Base-by-base conservation (phyloP, 2,888 invertebrate species). In the Drosophila nr. perissopoda region DNA sequence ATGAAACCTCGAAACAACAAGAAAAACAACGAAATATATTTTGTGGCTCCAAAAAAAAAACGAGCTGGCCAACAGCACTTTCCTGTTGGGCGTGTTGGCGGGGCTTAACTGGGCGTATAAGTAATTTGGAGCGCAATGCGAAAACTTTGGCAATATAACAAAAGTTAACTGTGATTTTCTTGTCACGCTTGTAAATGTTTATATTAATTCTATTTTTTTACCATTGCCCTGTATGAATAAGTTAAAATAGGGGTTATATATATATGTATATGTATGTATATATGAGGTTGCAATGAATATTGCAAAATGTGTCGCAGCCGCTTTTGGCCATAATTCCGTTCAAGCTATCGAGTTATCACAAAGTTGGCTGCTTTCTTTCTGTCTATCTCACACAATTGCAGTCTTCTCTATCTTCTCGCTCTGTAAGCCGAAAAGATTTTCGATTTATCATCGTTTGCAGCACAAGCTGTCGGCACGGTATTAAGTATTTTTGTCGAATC, bases 61-160 rank as follows among this genome's bases (percentile, higher is more conserved):
- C 11, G 38, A 42, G 29, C 52, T 34, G 56, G 27, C 51, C 36
- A 60, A 27, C 36, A 51, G 21, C 40, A 27, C 31, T 21, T 38
- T 48, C n/a, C 48, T n/a, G 33, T 48, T 33, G 48, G 48, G 6
- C 56, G 49, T 13, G 46, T 34, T 29, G 59, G 52, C 49, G 53
- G 31, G 61, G 68, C 66, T 46, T 57, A 52, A 61, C 56, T 72
- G 71, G 81, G 84, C 69, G 88, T 70, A 72, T 88, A 78, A 75
- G 88, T 77, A 81, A 83, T 83, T 86, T 86, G 31, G 62, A 70
- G 68, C 71, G 85, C 79, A 83, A 83, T 90, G 89, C 70, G 77
- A 82, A 91, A 91, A 91, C 78, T 92, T 91, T 91, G 71, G 82
- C 82, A 90, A 88, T 90, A 83, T 84, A 70, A 75, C 36, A 66